Conservation (phyloP, 2,888 invertebrate genomes). For the Nomada flava region DNA sequence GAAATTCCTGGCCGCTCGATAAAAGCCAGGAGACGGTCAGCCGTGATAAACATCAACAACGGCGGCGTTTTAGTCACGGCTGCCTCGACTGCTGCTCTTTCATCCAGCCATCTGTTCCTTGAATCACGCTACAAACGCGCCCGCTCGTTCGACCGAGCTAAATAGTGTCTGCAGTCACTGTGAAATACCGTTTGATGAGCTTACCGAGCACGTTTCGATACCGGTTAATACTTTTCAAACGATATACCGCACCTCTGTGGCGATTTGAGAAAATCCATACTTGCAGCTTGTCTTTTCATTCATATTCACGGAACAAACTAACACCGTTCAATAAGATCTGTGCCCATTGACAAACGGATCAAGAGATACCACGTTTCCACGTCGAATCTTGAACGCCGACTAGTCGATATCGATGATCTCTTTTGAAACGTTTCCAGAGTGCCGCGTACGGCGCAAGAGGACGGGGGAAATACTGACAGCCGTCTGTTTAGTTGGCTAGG, state of each 20-base stretch:
- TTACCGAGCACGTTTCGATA: no score
- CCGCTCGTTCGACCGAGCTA: background rate
- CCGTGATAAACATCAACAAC: constrained; percentile 55
- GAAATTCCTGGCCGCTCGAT: constrained; percentile 17
- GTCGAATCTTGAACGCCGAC: background rate
- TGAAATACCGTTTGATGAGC: constrained; percentile 15
- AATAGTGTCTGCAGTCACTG: background rate
- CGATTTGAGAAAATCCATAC: no score
- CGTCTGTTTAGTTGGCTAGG: background rate
- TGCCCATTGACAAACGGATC: no score
- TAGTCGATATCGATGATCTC: background rate
- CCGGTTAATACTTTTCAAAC: no score
- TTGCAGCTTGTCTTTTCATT: no score
- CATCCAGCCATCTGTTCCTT: constrained; percentile 12
- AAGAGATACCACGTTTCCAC: background rate
- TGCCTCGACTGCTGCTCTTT: constrained; percentile 32
- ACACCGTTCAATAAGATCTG: no score
- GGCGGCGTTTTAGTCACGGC: constrained; percentile 21
- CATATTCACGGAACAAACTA: no score
- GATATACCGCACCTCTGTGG: no score
- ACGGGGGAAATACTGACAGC: background rate
- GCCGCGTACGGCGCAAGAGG: no score
- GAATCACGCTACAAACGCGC: constrained; percentile 7
- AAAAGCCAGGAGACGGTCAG: constrained; percentile 38
- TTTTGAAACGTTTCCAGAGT: background rate